Base-by-base conservation (phyloP, 2,888 invertebrate species). In the Operophtera brumata region DNA sequence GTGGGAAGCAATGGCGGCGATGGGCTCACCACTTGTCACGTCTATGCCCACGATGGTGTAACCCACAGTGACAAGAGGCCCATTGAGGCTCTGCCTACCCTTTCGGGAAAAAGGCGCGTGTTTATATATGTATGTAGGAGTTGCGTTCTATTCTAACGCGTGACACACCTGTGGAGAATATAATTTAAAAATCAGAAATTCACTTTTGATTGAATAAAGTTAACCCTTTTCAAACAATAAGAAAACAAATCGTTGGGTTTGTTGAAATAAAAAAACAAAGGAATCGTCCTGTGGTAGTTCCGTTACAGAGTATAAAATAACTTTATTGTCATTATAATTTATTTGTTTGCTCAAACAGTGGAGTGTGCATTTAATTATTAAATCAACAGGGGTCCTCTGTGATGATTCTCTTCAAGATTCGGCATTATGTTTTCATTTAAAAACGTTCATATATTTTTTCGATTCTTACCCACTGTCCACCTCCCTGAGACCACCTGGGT, bases 271-370 rank as follows among this genome's bases (percentile, higher is more conserved):
- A 57, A 51, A 60, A 65, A 58, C 60, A 59, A 65, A 60, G 58
- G 61, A 50, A 45, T 47, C 53, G 59, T 59, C 56, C 56, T 65
- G 59, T 49, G 59, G 61, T 54, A 60, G 63, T 71, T 64, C 63
- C 67, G 68, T 72, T 74, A 73, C 73, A 71, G 73, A 70, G 70
- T 72, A 72, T 81, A 76, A 80, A 79, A 71, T 32, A 70, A 70
- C 74, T 74, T 70, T 71, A 77, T 86, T 86, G 77, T 84, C 64
- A 86, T 84, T 84, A 26, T 78, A 84, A 86, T 86, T 73, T 75
- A 75, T 78, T 78, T 81, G 76, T 79, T 80, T 82, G 66, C 64
- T 64, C 63, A 68, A 73, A 72, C 69, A 64, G 59, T 70, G 76
- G 65, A 80, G 75, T 77, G 73, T 70, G 81, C 74, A 78, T 82